Conservation (phyloP, 2,113 vertebrate species). For the Phalacrocorax pelagicus region DNA sequence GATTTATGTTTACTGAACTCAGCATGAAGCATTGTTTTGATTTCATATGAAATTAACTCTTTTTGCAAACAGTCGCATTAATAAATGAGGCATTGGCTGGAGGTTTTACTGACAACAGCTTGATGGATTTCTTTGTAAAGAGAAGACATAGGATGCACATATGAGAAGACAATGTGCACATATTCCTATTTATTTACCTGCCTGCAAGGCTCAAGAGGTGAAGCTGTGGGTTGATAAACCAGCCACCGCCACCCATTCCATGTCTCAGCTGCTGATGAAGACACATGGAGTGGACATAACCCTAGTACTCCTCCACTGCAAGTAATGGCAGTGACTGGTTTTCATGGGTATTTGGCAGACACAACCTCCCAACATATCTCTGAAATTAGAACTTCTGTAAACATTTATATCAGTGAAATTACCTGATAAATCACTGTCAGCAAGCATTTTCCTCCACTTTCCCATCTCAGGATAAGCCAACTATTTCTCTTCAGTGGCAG, state of each 20-base stretch:
- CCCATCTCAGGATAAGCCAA: not conserved
- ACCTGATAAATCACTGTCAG: not conserved
- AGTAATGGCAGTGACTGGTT: not conserved
- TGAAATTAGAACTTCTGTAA: not conserved
- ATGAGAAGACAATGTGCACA: slow-evolving; percentile 6
- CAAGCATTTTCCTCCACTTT: not conserved
- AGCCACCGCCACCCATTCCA: not conserved
- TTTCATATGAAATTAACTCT: slow-evolving; percentile 28
- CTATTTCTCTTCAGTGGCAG: not conserved
- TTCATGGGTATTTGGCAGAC: not conserved
- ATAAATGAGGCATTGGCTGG: slow-evolving; percentile 10
- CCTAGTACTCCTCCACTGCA: not conserved
- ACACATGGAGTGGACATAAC: fast-evolving
- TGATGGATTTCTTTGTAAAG: slow-evolving; percentile 15
- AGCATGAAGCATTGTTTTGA: slow-evolving; percentile 14
- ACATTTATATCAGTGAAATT: not conserved
- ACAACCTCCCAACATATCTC: not conserved
- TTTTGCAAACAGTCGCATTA: slow-evolving; percentile 31
- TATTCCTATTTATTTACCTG: not conserved
- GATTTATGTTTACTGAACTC: not conserved
- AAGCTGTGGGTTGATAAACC: not conserved
- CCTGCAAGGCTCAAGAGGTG: not conserved
- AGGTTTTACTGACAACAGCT: slow-evolving; percentile 18
- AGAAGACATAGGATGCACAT: not conserved
- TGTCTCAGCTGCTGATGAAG: not conserved